Percentiles rank a stretch among this genome's conserved stretches.
These are phyloP conservation scores for Parasteatoda lunata DNA, from an alignment of 2,888 invertebrate genomes.

Conservation along the genomic window DNA sequence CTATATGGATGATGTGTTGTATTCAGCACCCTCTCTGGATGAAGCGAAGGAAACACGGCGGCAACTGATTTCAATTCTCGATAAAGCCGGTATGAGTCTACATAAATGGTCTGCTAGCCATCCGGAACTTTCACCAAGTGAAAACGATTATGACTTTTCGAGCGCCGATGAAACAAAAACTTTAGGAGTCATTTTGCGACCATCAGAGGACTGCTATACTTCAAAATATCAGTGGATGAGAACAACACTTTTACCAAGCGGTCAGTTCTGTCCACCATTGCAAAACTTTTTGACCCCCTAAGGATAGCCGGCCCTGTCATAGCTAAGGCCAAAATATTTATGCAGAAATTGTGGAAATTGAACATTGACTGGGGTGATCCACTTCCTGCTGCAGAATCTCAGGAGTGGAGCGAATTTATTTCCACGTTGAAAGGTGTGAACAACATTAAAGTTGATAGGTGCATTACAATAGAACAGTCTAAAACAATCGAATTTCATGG, in stretches of 20 bases:
- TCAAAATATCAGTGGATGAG: not conserved
- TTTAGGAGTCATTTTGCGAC: slow-evolving; percentile 8
- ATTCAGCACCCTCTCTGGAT: too few species aligned
- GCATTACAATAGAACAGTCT: not conserved
- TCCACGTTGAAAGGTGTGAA: not conserved
- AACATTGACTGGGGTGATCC: too few species aligned
- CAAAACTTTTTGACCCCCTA: slow-evolving; percentile 5
- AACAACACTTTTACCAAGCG: not conserved
- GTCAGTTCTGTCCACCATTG: slow-evolving; percentile 1
- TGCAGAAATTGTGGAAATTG: slow-evolving; percentile 10
- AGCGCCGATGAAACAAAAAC: not conserved
- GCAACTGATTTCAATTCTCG: too few species aligned
- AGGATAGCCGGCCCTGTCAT: slow-evolving; percentile 5
- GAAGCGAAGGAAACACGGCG: too few species aligned
- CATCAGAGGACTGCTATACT: not conserved
- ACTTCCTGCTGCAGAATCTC: not conserved
- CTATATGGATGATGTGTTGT: too few species aligned
- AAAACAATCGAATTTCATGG: not conserved
- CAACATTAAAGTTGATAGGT: not conserved
- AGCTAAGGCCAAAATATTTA: slow-evolving; percentile 16
- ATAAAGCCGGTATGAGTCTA: too few species aligned
- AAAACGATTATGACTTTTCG: slow-evolving; percentile 6
- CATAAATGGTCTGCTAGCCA: too few species aligned
- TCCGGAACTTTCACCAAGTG: too few species aligned
- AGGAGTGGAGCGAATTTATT: not conserved